These are phyloP conservation scores for Tenualosa thibaudeaui DNA, from an alignment of 2,797 vertebrate genomes.

Conservation along the genomic window DNA sequence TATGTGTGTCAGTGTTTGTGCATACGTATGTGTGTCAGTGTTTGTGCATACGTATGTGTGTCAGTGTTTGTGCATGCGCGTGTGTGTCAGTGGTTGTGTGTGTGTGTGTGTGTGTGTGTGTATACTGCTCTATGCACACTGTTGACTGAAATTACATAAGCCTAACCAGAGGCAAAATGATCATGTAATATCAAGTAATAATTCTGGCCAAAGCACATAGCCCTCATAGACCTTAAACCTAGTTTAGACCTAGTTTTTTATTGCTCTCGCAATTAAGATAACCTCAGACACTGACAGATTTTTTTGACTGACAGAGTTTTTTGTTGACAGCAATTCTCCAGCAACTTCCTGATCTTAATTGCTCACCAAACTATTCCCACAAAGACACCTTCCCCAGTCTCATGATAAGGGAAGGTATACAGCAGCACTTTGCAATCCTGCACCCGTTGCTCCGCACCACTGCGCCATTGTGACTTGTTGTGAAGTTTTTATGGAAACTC, in stretches of 20 bases:
- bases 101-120: not conserved
- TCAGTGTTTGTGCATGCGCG: not conserved
- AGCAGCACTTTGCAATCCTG: not conserved
- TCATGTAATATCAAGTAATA: not conserved
- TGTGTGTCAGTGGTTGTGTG: not conserved
- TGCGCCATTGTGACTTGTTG: not conserved
- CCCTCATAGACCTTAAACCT: not conserved
- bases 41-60: not conserved
- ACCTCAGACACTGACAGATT: not conserved
- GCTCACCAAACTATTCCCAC: not conserved
- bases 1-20: not conserved
- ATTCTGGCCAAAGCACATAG: not conserved
- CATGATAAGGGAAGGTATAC: not conserved
- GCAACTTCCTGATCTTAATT: constrained; percentile 14
- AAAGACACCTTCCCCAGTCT: not conserved
- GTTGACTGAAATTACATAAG: not conserved
- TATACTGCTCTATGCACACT: not conserved
- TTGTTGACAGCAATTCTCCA: not conserved
- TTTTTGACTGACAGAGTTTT: not conserved
- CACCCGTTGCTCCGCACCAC: too few species aligned
- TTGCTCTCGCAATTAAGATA: not conserved
- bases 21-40: not conserved
- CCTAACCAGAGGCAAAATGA: not conserved
- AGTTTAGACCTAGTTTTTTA: not conserved
- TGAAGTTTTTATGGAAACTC: not conserved